Evolutionary conservation across 2,797 vertebrate genomes (phyloP).

Genomic region (Schizothorax lantsangensis): DNA sequence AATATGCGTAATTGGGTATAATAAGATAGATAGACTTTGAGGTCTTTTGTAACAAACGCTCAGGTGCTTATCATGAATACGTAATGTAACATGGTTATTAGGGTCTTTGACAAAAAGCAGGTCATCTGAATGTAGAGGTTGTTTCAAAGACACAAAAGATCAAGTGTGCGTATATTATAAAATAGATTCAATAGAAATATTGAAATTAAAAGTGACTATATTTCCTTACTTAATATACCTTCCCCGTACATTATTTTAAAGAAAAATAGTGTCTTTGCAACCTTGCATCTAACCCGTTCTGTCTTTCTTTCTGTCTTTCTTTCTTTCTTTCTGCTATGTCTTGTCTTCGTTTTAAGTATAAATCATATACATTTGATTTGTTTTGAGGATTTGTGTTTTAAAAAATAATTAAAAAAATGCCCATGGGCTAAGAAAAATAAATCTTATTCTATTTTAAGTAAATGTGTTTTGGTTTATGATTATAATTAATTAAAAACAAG

Average conservation of each 20-base stretch:
- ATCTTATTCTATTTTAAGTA: background rate
- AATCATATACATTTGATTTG: background rate
- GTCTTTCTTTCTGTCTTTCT: no score
- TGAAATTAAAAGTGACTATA: background rate
- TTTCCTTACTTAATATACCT: background rate
- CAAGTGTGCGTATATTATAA: background rate
- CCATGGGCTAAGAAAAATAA: background rate
- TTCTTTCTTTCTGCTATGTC: background rate
- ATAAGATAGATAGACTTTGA: constrained; percentile 29
- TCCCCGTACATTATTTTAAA: background rate
- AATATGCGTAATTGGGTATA: constrained; percentile 23
- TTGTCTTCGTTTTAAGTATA: background rate
- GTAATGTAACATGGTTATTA: background rate
- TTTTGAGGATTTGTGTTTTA: background rate
- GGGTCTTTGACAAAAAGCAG: constrained; percentile 11
- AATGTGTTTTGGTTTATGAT: background rate
- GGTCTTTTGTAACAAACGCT: constrained; percentile 16
- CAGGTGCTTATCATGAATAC: constrained; percentile 3
- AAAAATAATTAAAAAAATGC: background rate
- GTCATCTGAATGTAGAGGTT: constrained; percentile 22
- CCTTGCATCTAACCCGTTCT: background rate
- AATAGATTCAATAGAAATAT: background rate
- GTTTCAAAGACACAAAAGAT: background rate
- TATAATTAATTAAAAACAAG: background rate
- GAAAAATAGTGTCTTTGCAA: background rate